Evolutionary conservation across 2,888 invertebrate species (phyloP).

Genomic region (Leucozona laternaria): DNA sequence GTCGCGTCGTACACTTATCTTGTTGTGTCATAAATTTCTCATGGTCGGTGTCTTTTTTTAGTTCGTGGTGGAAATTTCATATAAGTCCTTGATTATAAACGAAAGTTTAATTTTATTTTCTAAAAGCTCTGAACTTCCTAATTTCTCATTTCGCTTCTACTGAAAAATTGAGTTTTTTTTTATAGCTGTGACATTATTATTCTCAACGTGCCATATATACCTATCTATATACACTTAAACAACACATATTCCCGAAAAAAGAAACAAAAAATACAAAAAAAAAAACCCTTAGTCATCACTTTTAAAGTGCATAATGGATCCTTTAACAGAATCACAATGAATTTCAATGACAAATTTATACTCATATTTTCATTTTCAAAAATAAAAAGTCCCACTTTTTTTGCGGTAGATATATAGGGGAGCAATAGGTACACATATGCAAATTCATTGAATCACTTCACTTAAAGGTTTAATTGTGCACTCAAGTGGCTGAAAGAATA

Average conservation of each 20-base stretch:
- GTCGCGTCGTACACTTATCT: no score
- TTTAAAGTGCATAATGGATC: conserved; percentile 59
- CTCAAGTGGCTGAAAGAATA: conserved; percentile 62
- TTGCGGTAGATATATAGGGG: background rate
- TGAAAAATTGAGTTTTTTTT: no score
- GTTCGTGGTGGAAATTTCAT: no score
- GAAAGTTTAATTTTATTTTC: no score
- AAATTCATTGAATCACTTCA: conserved; percentile 70
- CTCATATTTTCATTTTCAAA: conserved; percentile 4
- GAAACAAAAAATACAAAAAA: background rate
- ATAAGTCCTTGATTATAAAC: no score
- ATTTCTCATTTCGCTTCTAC: no score
- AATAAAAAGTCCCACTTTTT: conserved; percentile 10
- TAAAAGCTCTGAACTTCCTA: no score
- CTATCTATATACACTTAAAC: no score
- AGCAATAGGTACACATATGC: background rate
- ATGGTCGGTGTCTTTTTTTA: no score
- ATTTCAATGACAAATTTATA: conserved; percentile 40
- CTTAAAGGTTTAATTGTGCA: conserved; percentile 72
- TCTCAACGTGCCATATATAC: no score
- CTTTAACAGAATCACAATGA: conserved; percentile 30
- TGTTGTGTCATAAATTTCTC: no score
- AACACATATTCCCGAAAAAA: background rate
- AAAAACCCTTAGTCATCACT: conserved; percentile 47
- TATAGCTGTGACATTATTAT: no score